A percentile compares a stretch with the other conserved stretches of the same genome.
phyloP scores from a whole-genome alignment of 2,797 vertebrate species.

The Tangara arthus region DNA sequence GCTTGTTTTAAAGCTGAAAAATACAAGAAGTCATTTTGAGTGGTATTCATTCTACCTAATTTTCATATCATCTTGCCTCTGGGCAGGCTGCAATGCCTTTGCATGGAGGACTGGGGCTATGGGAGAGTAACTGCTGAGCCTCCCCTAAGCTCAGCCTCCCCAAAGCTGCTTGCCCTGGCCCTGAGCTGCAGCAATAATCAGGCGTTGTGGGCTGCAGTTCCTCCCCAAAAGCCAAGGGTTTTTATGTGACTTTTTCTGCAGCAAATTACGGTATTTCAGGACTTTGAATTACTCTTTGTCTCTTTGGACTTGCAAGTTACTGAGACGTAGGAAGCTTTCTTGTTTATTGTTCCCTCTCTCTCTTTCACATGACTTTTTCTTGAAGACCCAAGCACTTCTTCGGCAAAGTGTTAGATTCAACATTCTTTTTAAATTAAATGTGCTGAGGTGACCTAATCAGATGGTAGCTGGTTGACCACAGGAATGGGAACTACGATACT shows the following conservation, averaged over 20 bases:
- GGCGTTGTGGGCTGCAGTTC: neutral
- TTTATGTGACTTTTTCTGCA: neutral
- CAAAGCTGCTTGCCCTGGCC: neutral
- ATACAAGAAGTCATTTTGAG: neutral
- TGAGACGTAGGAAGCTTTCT: neutral
- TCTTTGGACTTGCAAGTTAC: neutral
- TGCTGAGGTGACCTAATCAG: constrained; percentile 46
- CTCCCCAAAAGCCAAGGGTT: neutral
- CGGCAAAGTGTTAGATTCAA: constrained; percentile 36
- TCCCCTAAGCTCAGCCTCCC: neutral
- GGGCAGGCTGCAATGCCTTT: neutral
- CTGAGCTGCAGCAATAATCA: neutral
- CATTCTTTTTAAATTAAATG: constrained; percentile 56
- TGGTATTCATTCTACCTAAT: neutral
- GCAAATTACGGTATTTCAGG: neutral
- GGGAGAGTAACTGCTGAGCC: neutral
- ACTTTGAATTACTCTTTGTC: neutral
- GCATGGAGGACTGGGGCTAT: neutral
- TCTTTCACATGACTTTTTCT: constrained; percentile 48
- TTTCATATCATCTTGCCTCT: neutral
- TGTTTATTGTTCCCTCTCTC: constrained; percentile 35
- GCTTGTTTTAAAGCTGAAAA: neutral
- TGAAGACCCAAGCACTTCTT: neutral
- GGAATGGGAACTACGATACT: constrained; percentile 43
- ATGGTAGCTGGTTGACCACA: constrained; percentile 53